Base-by-base conservation (phyloP, 2,888 invertebrate genomes). In the Chalcosyrphus nemorum region DNA sequence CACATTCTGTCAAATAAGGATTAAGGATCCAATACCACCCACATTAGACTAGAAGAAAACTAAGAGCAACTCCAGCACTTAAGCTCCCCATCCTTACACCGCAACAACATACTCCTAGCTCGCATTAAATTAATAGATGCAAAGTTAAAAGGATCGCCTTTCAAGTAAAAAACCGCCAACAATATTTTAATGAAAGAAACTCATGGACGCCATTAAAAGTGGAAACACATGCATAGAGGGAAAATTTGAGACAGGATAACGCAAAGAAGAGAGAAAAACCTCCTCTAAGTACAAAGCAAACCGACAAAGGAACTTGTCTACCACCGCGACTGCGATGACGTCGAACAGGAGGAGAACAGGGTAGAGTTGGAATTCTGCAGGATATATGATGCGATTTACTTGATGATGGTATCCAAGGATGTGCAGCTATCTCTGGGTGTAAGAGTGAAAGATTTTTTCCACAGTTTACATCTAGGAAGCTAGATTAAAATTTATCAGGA, bases 141-240 rank as follows among this genome's bases (percentile, higher is more conserved):
- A 88, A 88, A 89, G 87, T 89, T 86, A 90, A 89, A 90, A 89
- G 90, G 89, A 90, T 90, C 87, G 89, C 88, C 89, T 88, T 86
- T 89, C 90, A 90, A 88, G 88, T 87, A 87, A 86, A 87, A 87
- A 89, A 89, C 90, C 90, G 86, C 90, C 87, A 88, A 89, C 89
- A 88, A 90, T 90, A 89, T 90, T 89, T 90, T 75, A 84, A 74
- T 84, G 84, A 84, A 84, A 84, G 80, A 59, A 84, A 70, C 78
- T 78, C 78, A 74, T 78, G 84, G 84, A 72, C 70, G 52, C 84
- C 84, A 80, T 80, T 84, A 75, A 70, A 80, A 54, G 61, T 41
- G 74, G 63, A 78, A 74, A 59, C 70, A 70, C 50, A 77, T 52
- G 63, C 7, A 57, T 4, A 35, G 27, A 19, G 43, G n/a, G 52